phyloP scores from a whole-genome alignment of 2,113 vertebrate genomes.

The Spizaetus ornatus region DNA sequence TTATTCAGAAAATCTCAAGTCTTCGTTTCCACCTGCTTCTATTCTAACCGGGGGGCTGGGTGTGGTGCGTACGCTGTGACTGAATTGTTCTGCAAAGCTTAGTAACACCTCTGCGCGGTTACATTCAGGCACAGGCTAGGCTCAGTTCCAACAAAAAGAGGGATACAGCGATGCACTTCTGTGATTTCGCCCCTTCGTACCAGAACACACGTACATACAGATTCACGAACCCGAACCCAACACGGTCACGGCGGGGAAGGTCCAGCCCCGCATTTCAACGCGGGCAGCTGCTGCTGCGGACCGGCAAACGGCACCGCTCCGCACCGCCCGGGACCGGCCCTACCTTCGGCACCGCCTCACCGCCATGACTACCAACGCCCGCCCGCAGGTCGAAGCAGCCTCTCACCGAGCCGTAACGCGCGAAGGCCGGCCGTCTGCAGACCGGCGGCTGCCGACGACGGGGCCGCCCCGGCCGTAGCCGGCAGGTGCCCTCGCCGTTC shows the following conservation, averaged over 20 bases:
- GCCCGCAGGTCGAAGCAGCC: background rate
- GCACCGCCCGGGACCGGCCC: background rate
- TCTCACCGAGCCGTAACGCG: background rate
- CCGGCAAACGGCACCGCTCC: background rate
- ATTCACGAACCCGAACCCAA: background rate
- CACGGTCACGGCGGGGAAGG: accelerated
- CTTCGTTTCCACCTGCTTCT: background rate
- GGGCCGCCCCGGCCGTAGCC: background rate
- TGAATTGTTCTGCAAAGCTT: background rate
- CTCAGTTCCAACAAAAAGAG: accelerated
- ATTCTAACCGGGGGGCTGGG: accelerated
- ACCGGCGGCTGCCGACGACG: background rate
- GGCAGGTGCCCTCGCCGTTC: background rate
- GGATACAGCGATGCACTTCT: accelerated
- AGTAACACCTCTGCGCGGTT: accelerated
- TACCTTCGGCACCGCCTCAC: background rate
- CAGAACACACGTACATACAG: accelerated
- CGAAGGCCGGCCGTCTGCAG: background rate
- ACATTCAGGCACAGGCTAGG: too few relatives aligned
- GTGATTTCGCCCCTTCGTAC: background rate
- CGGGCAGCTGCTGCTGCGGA: accelerated
- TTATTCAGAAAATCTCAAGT: background rate
- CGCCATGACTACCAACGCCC: background rate
- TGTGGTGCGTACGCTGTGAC: background rate
- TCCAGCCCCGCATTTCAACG: background rate